Conservation (phyloP, 64 coral and sea anemone genomes). For the Porites lutea region DNA sequence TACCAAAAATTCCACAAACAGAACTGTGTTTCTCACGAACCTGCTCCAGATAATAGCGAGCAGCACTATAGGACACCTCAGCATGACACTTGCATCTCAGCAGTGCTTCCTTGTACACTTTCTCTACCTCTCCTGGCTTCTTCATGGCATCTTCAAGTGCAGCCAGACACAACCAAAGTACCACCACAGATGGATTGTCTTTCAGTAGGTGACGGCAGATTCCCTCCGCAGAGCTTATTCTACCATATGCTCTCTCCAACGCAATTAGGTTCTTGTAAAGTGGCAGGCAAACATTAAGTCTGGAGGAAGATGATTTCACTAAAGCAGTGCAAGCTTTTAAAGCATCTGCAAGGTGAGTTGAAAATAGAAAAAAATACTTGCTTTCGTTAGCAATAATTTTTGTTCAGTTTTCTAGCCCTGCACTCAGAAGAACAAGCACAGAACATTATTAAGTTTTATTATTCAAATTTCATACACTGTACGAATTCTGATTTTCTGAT, state of each 20-base stretch:
- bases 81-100: slow-evolving; percentile 67
- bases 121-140: neutral
- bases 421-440: no score
- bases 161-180: slow-evolving; percentile 82
- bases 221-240: slow-evolving; percentile 81
- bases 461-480: no score
- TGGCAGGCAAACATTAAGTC: slow-evolving; percentile 59
- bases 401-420: no score
- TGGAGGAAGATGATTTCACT: slow-evolving; percentile 32
- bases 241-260: slow-evolving; percentile 86
- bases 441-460: no score
- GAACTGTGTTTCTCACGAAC: slow-evolving; percentile 17
- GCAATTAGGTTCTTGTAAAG: slow-evolving; percentile 93
- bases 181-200: slow-evolving; percentile 57
- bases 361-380: no score
- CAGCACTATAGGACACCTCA: slow-evolving; percentile 72
- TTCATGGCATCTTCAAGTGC: slow-evolving; percentile 75
- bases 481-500: no score
- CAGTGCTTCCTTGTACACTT: slow-evolving; percentile 75
- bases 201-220: slow-evolving; percentile 86
- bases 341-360: slow-evolving; percentile 68
- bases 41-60: slow-evolving; percentile 81
- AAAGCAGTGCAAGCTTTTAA: slow-evolving; percentile 70
- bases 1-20: no score
- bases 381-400: no score